Evolutionary conservation across 1,140 invertebrate genomes (phyloP), one percentile per base, ranked within the genome.

Genomic region (Hypsibius dujardini): DNA sequence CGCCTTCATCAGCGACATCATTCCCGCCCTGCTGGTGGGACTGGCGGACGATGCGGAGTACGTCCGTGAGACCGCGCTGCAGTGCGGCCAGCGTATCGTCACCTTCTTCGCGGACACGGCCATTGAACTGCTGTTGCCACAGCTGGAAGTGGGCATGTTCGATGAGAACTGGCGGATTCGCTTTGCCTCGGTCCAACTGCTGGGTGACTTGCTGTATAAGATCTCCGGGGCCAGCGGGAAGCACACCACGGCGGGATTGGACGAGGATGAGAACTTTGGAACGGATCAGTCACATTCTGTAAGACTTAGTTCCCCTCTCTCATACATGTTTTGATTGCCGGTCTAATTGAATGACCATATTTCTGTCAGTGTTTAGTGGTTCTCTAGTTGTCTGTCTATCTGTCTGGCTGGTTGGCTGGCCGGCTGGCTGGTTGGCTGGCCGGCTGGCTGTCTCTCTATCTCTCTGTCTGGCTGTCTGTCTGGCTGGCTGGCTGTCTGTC

Each of bases 11-110:
- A 91, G 92, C 0, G 89, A 92, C 77, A 96, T 98, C 72, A 93
- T 98, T 75, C 96, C 92, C 79, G 93, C 95, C 0, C 97, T 99
- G 76, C 80, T 99, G 69, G 59, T 74, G 83, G 95, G 94, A 12
- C 82, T 99, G 46, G 94, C 95, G 2, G 95, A 99, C 84, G 96
- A 99, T 82, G 96, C 92, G 79, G 96, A 99, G 81, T 98, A 92
- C 82, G 93, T 99, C 0, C 83, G 95, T 67, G 95, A 98, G 74
- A 98, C 95, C 0, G 94, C 95, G 0, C 79, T 99, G 7, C 88
- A 88, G 77, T 95, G 95, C 47, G 96, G 96, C 28, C 95, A 99
- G 79, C 81, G 93, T 70, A 95, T 99, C 72, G 95, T 99, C 0
- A 94, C 90, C 71, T 84, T 93, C 73, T 99, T 97, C 80, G 92